A percentile compares a stretch with the other conserved stretches of the same genome.
These are phyloP conservation scores for Nycticryphes semicollaris DNA, from an alignment of 2,113 vertebrate species.

Conservation along the genomic window DNA sequence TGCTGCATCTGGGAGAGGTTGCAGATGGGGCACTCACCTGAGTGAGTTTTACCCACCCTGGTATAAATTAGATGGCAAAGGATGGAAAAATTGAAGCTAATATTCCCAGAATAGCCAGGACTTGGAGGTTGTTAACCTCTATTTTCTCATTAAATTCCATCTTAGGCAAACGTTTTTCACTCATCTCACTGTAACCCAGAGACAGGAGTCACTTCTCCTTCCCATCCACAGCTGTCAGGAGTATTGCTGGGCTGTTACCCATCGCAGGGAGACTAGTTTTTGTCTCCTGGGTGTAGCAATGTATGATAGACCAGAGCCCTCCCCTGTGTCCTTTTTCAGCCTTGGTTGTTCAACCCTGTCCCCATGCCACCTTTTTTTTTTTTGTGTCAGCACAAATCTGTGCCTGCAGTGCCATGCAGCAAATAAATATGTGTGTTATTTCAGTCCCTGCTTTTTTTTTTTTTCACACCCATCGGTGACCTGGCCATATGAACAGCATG, in stretches of 20 bases:
- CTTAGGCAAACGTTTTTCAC: slow-evolving; percentile 1
- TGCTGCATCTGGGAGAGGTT: neutral
- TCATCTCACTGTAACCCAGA: neutral
- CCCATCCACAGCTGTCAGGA: neutral
- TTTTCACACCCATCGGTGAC: fast-evolving
- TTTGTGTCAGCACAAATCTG: neutral
- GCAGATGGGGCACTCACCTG: neutral
- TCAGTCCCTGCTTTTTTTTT: neutral
- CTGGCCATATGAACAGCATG: neutral
- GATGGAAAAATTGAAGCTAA: neutral
- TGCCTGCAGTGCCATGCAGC: neutral
- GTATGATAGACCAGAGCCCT: neutral
- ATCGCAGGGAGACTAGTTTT: neutral
- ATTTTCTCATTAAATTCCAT: slow-evolving; percentile 26
- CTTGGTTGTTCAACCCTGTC: fast-evolving
- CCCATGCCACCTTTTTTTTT: neutral
- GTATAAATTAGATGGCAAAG: neutral
- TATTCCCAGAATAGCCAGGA: neutral
- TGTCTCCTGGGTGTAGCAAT: neutral
- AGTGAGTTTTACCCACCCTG: neutral
- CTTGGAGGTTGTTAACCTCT: neutral
- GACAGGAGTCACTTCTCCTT: neutral
- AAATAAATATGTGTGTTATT: neutral
- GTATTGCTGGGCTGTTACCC: neutral
- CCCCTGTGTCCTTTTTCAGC: neutral